Evolutionary conservation across 2,888 invertebrate species (phyloP).

Genomic region (Drosophila pegasa): DNA sequence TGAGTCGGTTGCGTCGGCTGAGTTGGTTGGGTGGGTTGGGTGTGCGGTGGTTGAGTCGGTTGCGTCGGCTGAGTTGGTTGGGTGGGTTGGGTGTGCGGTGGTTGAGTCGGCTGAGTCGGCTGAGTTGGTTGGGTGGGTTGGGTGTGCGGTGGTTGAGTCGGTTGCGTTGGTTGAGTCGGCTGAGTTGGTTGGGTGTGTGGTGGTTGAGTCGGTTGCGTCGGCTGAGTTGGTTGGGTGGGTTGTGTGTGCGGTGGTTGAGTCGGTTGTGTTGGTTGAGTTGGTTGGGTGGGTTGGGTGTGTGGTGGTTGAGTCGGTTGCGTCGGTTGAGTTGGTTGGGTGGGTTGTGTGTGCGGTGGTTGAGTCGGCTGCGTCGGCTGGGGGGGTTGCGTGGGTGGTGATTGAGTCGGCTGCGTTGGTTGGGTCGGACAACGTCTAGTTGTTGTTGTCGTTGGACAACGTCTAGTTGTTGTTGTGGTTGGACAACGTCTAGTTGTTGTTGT

Average conservation of each 20-base stretch:
- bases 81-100: background rate
- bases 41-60: background rate
- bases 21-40: background rate
- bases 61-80: background rate
- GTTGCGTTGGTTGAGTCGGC: background rate
- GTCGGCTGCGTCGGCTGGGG: background rate
- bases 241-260: background rate
- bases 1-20: background rate
- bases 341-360: background rate
- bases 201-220: background rate
- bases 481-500: background rate
- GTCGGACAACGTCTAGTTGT: background rate
- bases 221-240: background rate
- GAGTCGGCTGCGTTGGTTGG: background rate
- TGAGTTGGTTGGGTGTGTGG: background rate
- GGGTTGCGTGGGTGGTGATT: background rate
- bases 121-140: background rate
- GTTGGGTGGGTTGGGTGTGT: background rate
- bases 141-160: background rate
- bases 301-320: background rate
- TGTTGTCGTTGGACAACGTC: background rate
- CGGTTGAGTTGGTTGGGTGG: background rate
- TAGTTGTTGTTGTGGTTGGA: background rate
- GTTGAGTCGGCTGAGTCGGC: background rate
- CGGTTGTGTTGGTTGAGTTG: background rate